phyloP scores from a whole-genome alignment of 2,888 invertebrate species.

The Pristionchus maxplancki region DNA sequence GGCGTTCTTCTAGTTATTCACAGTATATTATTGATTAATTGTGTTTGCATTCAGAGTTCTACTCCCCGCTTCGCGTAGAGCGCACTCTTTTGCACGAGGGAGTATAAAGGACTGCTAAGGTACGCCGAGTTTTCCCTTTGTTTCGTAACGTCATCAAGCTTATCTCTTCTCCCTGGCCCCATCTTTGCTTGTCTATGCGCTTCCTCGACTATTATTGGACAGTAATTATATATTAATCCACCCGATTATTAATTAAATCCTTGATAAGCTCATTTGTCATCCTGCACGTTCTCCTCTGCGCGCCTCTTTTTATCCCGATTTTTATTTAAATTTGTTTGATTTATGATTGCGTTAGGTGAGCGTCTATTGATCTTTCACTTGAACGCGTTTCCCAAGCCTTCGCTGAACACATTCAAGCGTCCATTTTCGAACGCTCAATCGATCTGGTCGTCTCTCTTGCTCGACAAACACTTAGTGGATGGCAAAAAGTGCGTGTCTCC shows the following conservation, averaged over 20 bases:
- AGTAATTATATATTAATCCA: not conserved
- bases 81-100: slow-evolving; percentile 37
- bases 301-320: not conserved
- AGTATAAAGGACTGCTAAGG: slow-evolving; percentile 50
- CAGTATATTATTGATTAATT: slow-evolving; percentile 19
- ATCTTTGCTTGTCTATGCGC: not conserved
- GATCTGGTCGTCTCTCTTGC: slow-evolving; percentile 35
- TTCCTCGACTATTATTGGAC: not conserved
- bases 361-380: not conserved
- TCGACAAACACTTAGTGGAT: slow-evolving; percentile 47
- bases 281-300: not conserved
- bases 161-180: slow-evolving; percentile 25
- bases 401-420: not conserved
- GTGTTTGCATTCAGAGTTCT: slow-evolving; percentile 1
- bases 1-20: not conserved
- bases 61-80: slow-evolving; percentile 38
- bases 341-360: not conserved
- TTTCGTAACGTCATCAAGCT: slow-evolving; percentile 45
- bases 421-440: slow-evolving; percentile 35
- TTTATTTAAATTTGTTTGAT: not conserved
- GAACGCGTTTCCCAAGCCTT: not conserved
- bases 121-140: not conserved
- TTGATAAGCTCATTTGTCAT: not conserved
- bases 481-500: slow-evolving; percentile 49
- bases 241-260: not conserved